phyloP scores from a whole-genome alignment of 2,113 vertebrate genomes.

The Anser brachyrhynchus region DNA sequence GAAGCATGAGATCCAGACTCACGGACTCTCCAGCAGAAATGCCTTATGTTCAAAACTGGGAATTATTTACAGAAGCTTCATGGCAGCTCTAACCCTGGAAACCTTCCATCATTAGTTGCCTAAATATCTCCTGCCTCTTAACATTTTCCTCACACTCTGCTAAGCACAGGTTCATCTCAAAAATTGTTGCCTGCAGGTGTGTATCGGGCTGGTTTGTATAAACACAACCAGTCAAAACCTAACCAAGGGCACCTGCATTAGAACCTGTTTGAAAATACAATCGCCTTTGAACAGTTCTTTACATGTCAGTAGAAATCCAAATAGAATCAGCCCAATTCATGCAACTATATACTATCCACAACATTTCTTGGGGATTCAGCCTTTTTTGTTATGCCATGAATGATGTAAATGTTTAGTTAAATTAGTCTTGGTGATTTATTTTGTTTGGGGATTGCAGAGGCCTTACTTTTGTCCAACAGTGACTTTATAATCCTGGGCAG shows the following conservation, averaged over 20 bases:
- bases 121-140: slow-evolving; percentile 49
- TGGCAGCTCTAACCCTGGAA: slow-evolving; percentile 64
- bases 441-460: background rate
- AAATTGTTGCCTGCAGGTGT: slow-evolving; percentile 41
- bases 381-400: background rate
- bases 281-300: background rate
- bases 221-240: slow-evolving; percentile 14
- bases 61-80: slow-evolving; percentile 70
- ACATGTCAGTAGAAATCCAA: background rate
- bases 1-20: slow-evolving; percentile 60
- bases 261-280: background rate
- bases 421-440: background rate
- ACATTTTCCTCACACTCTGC: slow-evolving; percentile 20
- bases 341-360: background rate
- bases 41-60: slow-evolving; percentile 57
- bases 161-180: slow-evolving; percentile 8
- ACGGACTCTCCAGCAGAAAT: slow-evolving; percentile 53
- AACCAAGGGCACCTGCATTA: background rate
- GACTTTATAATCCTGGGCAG: background rate
- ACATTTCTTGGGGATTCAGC: background rate
- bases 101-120: slow-evolving; percentile 55
- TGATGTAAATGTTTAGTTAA: background rate
- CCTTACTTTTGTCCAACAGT: background rate
- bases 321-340: background rate
- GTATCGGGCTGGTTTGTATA: slow-evolving; percentile 14